Percentiles rank a stretch among this genome's conserved stretches.
These are phyloP conservation scores for Leptoteleia sp. DNA, from an alignment of 1,140 invertebrate genomes.

Conservation along the genomic window DNA sequence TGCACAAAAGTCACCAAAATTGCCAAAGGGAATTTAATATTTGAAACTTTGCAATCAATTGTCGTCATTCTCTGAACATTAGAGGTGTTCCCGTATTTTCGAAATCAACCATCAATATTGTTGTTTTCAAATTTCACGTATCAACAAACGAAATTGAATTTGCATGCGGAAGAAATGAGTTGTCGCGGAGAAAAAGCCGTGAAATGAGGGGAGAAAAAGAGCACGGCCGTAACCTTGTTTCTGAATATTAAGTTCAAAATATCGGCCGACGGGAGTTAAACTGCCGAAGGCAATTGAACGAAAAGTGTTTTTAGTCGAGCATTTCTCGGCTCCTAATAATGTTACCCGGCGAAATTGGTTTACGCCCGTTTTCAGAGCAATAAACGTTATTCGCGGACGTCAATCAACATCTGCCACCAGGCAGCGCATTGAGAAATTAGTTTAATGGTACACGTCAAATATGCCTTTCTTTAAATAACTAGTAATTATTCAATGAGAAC, in stretches of 20 bases:
- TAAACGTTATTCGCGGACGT: no score
- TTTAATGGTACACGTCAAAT: neutral
- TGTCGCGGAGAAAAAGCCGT: slow-evolving; percentile 12
- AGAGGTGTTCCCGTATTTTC: no score
- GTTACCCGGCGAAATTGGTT: slow-evolving; percentile 3
- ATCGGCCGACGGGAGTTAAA: no score
- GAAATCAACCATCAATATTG: no score
- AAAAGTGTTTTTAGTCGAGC: no score
- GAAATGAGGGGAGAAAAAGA: slow-evolving; percentile 7
- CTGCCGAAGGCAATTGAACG: slow-evolving; percentile 11
- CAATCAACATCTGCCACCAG: neutral
- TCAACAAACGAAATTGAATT: slow-evolving; percentile 6
- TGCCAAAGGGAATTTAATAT: no score
- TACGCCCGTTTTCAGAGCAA: neutral
- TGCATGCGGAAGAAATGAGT: slow-evolving; percentile 5
- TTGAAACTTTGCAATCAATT: no score
- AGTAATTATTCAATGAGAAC: no score
- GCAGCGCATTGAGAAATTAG: neutral
- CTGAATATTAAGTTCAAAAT: slow-evolving; percentile 42
- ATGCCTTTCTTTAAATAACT: neutral
- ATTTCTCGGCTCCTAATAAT: no score
- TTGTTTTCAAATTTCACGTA: no score
- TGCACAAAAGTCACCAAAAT: no score
- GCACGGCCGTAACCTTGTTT: slow-evolving; percentile 33
- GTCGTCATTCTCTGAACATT: no score